phyloP scores from a whole-genome alignment of 2,113 vertebrate species.

The Oophaga pumilio region DNA sequence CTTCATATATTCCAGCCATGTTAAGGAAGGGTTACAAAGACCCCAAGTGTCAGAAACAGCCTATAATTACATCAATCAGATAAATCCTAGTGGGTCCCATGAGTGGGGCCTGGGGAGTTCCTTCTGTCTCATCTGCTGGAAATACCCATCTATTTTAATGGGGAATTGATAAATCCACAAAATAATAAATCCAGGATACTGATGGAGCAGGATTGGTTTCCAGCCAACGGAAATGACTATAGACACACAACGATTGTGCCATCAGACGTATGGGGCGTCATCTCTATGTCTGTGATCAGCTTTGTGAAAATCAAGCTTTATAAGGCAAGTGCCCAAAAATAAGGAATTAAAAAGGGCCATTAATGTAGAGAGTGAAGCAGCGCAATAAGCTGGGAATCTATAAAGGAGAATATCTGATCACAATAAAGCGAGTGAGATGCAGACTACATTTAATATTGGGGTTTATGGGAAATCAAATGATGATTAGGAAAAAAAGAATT shows the following conservation, averaged over 20 bases:
- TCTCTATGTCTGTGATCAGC: neutral
- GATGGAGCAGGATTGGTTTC: neutral
- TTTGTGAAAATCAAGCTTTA: neutral
- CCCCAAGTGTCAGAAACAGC: too few relatives aligned
- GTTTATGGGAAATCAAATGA: slow-evolving; percentile 6
- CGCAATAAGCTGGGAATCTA: neutral
- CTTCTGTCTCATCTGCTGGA: neutral
- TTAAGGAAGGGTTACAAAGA: too few relatives aligned
- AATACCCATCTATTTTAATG: neutral
- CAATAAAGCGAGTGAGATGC: neutral
- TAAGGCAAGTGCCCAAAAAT: neutral
- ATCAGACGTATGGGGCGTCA: neutral
- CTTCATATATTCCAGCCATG: neutral
- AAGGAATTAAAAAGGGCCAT: neutral
- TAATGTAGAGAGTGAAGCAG: neutral
- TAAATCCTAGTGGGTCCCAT: too few relatives aligned
- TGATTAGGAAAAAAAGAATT: slow-evolving; percentile 39
- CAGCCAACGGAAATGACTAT: neutral
- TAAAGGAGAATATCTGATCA: neutral
- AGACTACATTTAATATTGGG: slow-evolving; percentile 13
- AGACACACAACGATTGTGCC: neutral
- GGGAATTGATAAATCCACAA: neutral
- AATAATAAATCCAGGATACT: neutral
- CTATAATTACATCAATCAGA: too few relatives aligned
- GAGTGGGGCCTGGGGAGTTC: neutral